phyloP scores from a whole-genome alignment of 2,797 vertebrate species.

The Austrolebias charrua region DNA sequence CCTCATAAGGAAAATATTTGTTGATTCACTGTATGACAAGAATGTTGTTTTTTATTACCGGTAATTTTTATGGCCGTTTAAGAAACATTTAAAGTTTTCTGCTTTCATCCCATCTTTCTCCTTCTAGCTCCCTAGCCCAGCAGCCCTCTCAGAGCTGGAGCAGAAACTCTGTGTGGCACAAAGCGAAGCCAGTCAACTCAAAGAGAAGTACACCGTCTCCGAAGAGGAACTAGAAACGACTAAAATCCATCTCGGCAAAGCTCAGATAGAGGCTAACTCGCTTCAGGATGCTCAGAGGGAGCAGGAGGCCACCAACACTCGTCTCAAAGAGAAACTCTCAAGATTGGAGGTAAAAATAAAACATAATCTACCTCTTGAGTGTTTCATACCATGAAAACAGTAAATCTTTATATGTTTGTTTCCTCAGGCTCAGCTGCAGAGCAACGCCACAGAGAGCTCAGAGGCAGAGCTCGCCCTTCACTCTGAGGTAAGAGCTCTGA shows the following conservation, averaged over 20 bases:
- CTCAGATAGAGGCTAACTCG: constrained; percentile 61
- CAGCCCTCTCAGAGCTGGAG: constrained; percentile 74
- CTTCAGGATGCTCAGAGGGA: constrained; percentile 65
- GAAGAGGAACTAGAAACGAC: constrained; percentile 83
- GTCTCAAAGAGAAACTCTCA: constrained; percentile 85
- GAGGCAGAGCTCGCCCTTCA: constrained; percentile 86
- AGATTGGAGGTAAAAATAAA: constrained; percentile 84
- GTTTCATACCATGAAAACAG: background rate
- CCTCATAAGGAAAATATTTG: background rate
- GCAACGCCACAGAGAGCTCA: constrained; percentile 72
- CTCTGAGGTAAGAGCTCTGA: constrained; percentile 79
- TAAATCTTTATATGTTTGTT: background rate
- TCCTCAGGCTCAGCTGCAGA: constrained; percentile 78
- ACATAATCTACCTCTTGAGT: background rate
- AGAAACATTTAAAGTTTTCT: no score
- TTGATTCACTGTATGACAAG: no score
- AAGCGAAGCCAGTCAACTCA: constrained; percentile 79
- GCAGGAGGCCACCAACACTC: constrained; percentile 76
- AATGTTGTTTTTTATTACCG: no score
- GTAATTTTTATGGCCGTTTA: no score
- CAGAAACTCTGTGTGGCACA: constrained; percentile 75
- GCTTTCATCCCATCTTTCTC: background rate
- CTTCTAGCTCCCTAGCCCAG: constrained; percentile 76
- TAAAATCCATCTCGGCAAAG: constrained; percentile 47
- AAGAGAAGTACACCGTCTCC: constrained; percentile 76